Percentiles rank a stretch among this genome's conserved stretches.
These are phyloP conservation scores for Chauna torquata DNA, from an alignment of 2,113 vertebrate genomes.

Conservation along the genomic window DNA sequence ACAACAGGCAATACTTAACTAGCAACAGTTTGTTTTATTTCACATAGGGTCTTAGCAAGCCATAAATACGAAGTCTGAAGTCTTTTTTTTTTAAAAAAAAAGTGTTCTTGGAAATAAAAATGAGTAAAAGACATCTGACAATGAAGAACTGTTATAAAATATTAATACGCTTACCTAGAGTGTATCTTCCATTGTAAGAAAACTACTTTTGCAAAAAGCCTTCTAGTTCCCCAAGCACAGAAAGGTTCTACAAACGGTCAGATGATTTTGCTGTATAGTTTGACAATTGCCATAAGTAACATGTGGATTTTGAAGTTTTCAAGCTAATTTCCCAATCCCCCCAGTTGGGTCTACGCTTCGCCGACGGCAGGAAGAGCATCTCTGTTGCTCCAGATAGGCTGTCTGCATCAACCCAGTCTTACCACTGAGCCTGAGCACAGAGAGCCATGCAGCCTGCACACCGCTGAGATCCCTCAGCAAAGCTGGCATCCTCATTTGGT, in stretches of 20 bases:
- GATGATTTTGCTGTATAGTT: background rate
- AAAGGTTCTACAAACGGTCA: background rate
- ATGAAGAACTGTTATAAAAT: background rate
- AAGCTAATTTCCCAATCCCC: background rate
- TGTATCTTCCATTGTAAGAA: background rate
- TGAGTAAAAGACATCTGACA: background rate
- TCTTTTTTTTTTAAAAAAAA: background rate
- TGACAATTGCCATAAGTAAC: background rate
- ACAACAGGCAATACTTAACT: background rate
- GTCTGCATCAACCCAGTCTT: rapidly evolving
- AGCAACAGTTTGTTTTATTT: background rate
- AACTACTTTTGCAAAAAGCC: background rate
- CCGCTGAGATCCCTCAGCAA: background rate
- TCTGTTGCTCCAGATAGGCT: background rate
- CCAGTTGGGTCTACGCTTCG: background rate
- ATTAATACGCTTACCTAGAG: background rate
- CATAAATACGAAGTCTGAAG: background rate
- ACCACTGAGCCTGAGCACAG: rapidly evolving
- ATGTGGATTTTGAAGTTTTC: background rate
- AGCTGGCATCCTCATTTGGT: background rate
- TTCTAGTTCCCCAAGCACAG: background rate
- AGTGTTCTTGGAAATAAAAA: background rate
- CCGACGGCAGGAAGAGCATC: background rate
- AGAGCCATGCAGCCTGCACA: rapidly evolving
- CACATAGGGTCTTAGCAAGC: background rate